phyloP scores from a whole-genome alignment of 2,888 invertebrate genomes.

The Actias luna region DNA sequence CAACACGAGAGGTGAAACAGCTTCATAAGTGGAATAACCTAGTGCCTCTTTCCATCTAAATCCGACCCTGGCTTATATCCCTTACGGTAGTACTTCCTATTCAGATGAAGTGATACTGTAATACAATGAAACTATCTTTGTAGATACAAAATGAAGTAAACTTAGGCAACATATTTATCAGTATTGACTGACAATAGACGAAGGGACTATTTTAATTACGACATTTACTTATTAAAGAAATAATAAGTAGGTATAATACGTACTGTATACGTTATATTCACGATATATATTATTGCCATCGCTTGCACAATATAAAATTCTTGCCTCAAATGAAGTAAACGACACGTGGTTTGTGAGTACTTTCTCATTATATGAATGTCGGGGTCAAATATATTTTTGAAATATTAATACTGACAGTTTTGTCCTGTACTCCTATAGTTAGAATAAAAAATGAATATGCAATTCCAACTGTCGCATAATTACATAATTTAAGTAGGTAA shows the following conservation, averaged over 20 bases:
- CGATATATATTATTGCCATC: neutral
- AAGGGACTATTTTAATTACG: constrained; percentile 23
- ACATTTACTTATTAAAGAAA: neutral
- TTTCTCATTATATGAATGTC: constrained; percentile 51
- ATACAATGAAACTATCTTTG: constrained; percentile 1
- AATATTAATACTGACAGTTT: constrained; percentile 47
- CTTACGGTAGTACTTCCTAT: neutral
- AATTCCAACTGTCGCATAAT: neutral
- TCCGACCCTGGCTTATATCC: too few relatives aligned
- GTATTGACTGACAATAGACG: constrained; percentile 14
- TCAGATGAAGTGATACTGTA: neutral
- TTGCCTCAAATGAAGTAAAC: neutral
- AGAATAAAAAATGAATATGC: constrained; percentile 43
- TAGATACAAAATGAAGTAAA: constrained; percentile 1
- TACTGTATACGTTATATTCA: neutral
- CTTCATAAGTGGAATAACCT: too few relatives aligned
- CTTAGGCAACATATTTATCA: constrained; percentile 11
- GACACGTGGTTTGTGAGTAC: constrained; percentile 39
- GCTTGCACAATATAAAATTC: neutral
- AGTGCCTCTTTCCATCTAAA: too few relatives aligned
- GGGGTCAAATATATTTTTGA: constrained; percentile 70
- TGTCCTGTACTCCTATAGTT: constrained; percentile 64
- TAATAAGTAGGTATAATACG: neutral
- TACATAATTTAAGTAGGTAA: neutral
- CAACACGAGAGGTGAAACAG: too few relatives aligned